These are phyloP conservation scores for Calliphora vicina DNA, from an alignment of 1,140 invertebrate genomes.

Conservation along the genomic window DNA sequence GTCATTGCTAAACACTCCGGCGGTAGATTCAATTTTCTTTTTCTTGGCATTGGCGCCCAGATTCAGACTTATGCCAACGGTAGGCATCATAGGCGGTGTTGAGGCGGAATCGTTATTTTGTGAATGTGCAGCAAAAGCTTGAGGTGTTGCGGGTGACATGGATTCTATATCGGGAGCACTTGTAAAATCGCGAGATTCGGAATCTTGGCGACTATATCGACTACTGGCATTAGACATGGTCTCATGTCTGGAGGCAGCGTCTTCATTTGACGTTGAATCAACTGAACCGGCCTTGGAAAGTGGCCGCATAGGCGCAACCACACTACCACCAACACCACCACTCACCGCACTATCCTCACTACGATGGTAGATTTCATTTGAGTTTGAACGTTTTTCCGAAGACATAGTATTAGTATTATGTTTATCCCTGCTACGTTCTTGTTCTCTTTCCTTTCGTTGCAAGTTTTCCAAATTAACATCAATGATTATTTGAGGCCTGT, in stretches of 20 bases:
- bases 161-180: constrained; percentile 16
- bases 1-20: constrained; percentile 90
- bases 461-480: constrained; percentile 70
- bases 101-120: constrained; percentile 39
- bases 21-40: constrained; percentile 82
- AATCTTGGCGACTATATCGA: constrained; percentile 50
- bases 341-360: constrained; percentile 50
- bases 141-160: constrained; percentile 40
- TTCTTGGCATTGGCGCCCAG: constrained; percentile 67
- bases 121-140: constrained; percentile 31
- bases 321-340: constrained; percentile 42
- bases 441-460: constrained; percentile 67
- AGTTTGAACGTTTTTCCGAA: constrained; percentile 59
- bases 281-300: constrained; percentile 36
- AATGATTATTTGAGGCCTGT: constrained; percentile 81
- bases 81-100: constrained; percentile 56
- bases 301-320: background rate
- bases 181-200: constrained; percentile 55
- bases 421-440: constrained; percentile 66
- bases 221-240: constrained; percentile 52
- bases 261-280: constrained; percentile 57
- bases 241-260: constrained; percentile 47
- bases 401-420: constrained; percentile 63
- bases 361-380: constrained; percentile 43
- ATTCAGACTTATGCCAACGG: constrained; percentile 53